Conservation (phyloP, 2,888 invertebrate genomes). For the Drosophila mimetica region DNA sequence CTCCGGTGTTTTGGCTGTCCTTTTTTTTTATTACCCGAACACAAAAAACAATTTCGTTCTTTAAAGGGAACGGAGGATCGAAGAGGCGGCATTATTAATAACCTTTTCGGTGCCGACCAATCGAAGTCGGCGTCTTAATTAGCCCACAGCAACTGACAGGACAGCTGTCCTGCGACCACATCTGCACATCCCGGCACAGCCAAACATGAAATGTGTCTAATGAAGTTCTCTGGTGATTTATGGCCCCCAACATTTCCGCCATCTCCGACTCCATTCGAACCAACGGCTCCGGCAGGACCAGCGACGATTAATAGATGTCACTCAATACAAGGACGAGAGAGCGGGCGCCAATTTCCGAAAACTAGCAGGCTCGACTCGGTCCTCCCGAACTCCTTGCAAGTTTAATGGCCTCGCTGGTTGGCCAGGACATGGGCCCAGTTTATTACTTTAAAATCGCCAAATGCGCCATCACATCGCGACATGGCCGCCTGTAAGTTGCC, state of each 20-base stretch:
- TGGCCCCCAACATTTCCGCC: conserved; percentile 64
- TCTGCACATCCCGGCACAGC: conserved; percentile 28
- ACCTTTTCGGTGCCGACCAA: conserved; percentile 49
- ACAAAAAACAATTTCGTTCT: conserved; percentile 32
- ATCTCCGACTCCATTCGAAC: conserved; percentile 15
- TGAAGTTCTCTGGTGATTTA: conserved; percentile 73
- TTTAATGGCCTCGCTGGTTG: conserved; percentile 61
- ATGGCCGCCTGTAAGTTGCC: conserved; percentile 42
- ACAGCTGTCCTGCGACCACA: conserved; percentile 52
- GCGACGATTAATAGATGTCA: conserved; percentile 71
- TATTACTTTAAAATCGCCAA: conserved; percentile 74
- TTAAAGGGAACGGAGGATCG: background rate
- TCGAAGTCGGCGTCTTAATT: conserved; percentile 66
- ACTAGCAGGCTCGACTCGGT: conserved; percentile 46
- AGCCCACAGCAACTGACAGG: conserved; percentile 48
- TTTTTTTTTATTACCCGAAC: conserved; percentile 1
- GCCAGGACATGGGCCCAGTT: conserved; percentile 63
- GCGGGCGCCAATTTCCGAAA: conserved; percentile 65
- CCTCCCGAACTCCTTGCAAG: conserved; percentile 17
- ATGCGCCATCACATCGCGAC: no score
- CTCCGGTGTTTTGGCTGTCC: no score
- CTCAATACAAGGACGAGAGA: conserved; percentile 56
- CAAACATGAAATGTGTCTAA: conserved; percentile 63
- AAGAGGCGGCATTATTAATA: conserved; percentile 58
- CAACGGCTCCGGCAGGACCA: conserved; percentile 22